Evolutionary conservation across 2,888 invertebrate species (phyloP).

Genomic region (Callimorpha dominula): DNA sequence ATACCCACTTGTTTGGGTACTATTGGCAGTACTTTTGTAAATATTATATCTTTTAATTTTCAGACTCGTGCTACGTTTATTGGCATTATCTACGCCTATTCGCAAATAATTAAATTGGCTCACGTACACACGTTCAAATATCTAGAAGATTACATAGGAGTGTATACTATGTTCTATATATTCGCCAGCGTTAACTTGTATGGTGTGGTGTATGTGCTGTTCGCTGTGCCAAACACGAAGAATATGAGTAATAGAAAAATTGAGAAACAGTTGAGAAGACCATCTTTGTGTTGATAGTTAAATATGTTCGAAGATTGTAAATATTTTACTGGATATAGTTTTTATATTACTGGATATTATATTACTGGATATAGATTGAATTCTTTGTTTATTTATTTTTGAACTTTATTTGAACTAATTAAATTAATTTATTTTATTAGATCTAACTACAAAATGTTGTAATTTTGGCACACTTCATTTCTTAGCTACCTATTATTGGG

Average conservation of each 20-base stretch:
- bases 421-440: no score
- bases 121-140: slow-evolving; percentile 72
- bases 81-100: slow-evolving; percentile 64
- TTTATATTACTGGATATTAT: neutral
- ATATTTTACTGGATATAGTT: neutral
- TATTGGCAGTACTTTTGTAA: neutral
- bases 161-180: slow-evolving; percentile 72
- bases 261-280: slow-evolving; percentile 72
- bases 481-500: no score
- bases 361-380: no score
- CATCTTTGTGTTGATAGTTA: slow-evolving; percentile 56
- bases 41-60: neutral
- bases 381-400: neutral
- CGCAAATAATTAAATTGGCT: slow-evolving; percentile 66
- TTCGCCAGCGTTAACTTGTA: slow-evolving; percentile 73
- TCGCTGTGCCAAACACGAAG: slow-evolving; percentile 65
- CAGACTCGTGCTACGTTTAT: slow-evolving; percentile 73
- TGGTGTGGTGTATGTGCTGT: slow-evolving; percentile 71
- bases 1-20: neutral
- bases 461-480: no score
- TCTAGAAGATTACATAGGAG: slow-evolving; percentile 71
- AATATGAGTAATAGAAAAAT: slow-evolving; percentile 67
- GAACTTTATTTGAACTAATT: neutral
- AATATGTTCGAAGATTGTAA: neutral
- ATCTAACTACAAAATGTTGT: no score